A percentile compares a stretch with the other conserved stretches of the same genome.
phyloP scores from a whole-genome alignment of 37 sponge, comb jelly and placozoan species.

The Spongilla lacustris region DNA sequence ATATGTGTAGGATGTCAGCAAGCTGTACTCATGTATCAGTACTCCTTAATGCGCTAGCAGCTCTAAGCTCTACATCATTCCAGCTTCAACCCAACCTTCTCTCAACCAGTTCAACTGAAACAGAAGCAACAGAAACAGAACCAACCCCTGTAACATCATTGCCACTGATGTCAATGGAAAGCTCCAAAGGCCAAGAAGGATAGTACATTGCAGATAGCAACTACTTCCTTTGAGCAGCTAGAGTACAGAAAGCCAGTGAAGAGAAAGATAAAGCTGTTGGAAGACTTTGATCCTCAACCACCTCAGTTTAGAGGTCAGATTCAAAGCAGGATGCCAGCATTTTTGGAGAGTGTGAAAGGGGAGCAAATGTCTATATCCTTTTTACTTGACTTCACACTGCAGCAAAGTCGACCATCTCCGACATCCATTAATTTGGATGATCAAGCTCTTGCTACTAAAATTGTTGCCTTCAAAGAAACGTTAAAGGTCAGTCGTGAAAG shows the following conservation, averaged over 20 bases:
- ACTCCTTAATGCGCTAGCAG: conserved; percentile 53
- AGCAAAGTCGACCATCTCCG: no score
- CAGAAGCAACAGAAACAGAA: conserved; percentile 14
- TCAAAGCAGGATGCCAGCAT: background rate
- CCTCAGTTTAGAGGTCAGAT: conserved; percentile 32
- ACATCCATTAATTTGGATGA: no score
- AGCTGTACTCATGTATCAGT: conserved; percentile 70
- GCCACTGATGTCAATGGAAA: conserved; percentile 75
- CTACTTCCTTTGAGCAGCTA: conserved; percentile 41
- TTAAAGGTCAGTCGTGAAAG: conserved; percentile 16
- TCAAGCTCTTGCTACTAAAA: conserved; percentile 6
- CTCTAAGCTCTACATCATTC: conserved; percentile 19
- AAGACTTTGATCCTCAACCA: conserved; percentile 65
- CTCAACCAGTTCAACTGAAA: background rate
- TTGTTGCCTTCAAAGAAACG: conserved; percentile 31
- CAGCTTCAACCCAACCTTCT: conserved; percentile 8
- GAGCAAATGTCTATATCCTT: no score
- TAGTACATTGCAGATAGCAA: conserved; percentile 25
- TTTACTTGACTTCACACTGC: no score
- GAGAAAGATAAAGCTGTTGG: no score
- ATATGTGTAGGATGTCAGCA: conserved; percentile 43
- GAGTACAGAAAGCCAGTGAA: conserved; percentile 36
- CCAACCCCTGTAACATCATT: conserved; percentile 46
- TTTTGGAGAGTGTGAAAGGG: no score
- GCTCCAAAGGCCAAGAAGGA: conserved; percentile 41